Percentiles rank a stretch among this genome's conserved stretches.
Conservation (phyloP, 2,113 vertebrate genomes). For the Oostethus manadensis region DNA sequence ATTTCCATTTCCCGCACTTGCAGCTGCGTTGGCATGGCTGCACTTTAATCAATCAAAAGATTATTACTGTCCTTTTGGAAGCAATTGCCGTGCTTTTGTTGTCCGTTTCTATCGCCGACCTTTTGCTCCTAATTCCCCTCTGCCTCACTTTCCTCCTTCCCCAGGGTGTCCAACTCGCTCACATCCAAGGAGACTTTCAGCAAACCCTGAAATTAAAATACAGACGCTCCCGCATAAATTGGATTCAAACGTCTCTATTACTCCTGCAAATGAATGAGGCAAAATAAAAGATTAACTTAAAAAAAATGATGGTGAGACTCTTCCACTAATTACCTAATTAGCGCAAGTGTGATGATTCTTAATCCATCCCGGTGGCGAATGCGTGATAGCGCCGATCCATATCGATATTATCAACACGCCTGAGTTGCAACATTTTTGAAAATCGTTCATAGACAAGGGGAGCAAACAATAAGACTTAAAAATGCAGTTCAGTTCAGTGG, state of each 20-base stretch:
- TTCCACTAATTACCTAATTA: conserved; percentile 65
- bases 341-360: conserved; percentile 44
- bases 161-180: conserved; percentile 8
- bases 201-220: conserved; percentile 65
- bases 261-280: conserved; percentile 45
- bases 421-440: conserved; percentile 23
- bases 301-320: conserved; percentile 58
- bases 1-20: conserved; percentile 21
- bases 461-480: conserved; percentile 39
- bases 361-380: conserved; percentile 48
- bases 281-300: conserved; percentile 56
- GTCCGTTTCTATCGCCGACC: conserved; percentile 25
- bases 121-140: conserved; percentile 17
- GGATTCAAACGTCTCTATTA: conserved; percentile 64
- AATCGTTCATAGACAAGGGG: conserved; percentile 24
- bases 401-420: conserved; percentile 32
- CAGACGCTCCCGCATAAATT: conserved; percentile 51
- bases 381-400: conserved; percentile 31
- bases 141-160: conserved; percentile 48
- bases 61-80: conserved; percentile 29
- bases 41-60: conserved; percentile 49
- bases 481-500: conserved; percentile 1
- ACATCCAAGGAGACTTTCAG: conserved; percentile 55
- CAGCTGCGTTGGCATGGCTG: conserved; percentile 2
- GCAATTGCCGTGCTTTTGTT: conserved; percentile 42